Evolutionary conservation across 2,797 vertebrate species (phyloP).

Genomic region (Acestrorhynchus altus): DNA sequence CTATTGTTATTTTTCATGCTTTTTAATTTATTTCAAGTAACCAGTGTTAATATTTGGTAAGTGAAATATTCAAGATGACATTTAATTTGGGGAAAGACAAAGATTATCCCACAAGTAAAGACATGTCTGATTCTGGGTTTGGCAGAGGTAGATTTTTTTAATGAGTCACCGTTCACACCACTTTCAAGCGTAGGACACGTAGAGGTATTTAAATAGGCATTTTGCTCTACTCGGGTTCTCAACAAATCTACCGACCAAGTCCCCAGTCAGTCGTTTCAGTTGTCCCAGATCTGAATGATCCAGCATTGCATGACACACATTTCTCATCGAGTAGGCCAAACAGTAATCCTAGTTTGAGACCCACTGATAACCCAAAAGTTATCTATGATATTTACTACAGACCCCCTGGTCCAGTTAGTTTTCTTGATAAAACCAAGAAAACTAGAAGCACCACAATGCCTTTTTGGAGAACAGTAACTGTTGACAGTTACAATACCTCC

Average conservation of each 20-base stretch:
- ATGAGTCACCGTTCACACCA: background rate
- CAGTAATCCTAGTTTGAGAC: background rate
- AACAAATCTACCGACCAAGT: background rate
- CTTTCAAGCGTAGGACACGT: no score
- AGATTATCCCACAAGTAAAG: background rate
- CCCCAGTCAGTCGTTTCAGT: no score
- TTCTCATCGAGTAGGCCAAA: conserved; percentile 28
- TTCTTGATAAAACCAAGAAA: no score
- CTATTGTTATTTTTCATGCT: background rate
- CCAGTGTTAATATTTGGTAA: no score
- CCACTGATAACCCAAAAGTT: background rate
- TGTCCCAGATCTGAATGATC: background rate
- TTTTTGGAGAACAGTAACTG: no score
- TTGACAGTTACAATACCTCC: no score
- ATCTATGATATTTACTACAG: background rate
- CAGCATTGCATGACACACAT: conserved; percentile 27
- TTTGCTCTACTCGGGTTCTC: background rate
- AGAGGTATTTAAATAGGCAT: background rate
- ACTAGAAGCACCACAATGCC: no score
- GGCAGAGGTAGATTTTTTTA: background rate
- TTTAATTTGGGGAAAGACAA: background rate
- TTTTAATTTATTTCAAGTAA: background rate
- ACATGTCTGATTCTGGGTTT: background rate
- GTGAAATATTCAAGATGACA: background rate
- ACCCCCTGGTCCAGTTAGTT: background rate